These are phyloP conservation scores for Agelas oroides DNA, from an alignment of 37 sponge, comb jelly and placozoan genomes.

Conservation along the genomic window DNA sequence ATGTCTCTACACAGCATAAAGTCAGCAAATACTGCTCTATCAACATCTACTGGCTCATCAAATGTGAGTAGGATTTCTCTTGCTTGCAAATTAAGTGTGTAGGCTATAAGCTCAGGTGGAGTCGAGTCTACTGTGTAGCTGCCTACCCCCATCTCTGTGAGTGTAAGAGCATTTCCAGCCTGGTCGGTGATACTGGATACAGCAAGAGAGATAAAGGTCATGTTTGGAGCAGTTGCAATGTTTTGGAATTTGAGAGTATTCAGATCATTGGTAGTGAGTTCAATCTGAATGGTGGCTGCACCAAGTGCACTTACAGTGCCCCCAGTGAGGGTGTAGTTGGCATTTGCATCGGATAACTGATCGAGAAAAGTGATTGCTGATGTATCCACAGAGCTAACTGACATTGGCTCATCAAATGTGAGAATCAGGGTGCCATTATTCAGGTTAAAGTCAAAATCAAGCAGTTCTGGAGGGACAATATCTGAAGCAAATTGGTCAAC, in stretches of 20 bases:
- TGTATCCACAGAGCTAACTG: constrained; percentile 42
- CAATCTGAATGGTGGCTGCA: constrained; percentile 38
- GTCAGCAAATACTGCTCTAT: constrained; percentile 5
- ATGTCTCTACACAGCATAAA: constrained; percentile 26
- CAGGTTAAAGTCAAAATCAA: constrained; percentile 61
- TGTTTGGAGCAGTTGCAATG: constrained; percentile 47
- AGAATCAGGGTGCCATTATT: constrained; percentile 74
- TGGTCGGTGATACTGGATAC: constrained; percentile 64
- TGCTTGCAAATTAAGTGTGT: constrained; percentile 60
- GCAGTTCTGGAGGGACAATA: constrained; percentile 58
- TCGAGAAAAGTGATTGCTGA: constrained; percentile 66
- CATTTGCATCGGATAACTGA: not conserved
- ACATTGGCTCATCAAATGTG: constrained; percentile 85
- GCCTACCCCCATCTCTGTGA: not conserved
- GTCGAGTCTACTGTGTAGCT: constrained; percentile 56
- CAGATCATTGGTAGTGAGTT: constrained; percentile 53
- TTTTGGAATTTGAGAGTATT: constrained; percentile 65
- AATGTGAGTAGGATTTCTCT: constrained; percentile 63
- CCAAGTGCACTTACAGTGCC: constrained; percentile 18
- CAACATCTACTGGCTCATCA: constrained; percentile 73
- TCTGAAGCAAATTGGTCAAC: constrained; percentile 62
- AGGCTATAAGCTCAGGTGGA: constrained; percentile 65
- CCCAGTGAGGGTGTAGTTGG: constrained; percentile 56
- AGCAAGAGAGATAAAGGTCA: constrained; percentile 62
- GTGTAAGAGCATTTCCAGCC: constrained; percentile 30